Conservation (phyloP, 2,113 vertebrate genomes). For the Misgurnus anguillicaudatus region DNA sequence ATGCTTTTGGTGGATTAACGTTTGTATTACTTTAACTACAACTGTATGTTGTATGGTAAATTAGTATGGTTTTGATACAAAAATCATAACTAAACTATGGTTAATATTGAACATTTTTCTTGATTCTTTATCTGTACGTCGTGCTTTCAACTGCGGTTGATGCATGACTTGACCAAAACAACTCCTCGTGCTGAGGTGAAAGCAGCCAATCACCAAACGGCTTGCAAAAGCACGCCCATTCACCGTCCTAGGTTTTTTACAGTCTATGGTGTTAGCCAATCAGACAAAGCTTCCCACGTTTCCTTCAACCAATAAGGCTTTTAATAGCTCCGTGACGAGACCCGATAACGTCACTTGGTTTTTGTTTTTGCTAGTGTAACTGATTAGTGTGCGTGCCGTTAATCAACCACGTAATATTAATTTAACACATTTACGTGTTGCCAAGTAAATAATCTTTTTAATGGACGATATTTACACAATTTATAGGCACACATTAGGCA, state of each 20-base stretch:
- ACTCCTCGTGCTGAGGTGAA: slow-evolving; percentile 23
- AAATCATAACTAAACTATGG: too few species aligned
- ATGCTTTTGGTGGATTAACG: too few species aligned
- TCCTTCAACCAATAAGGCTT: background rate
- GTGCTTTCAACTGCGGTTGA: background rate
- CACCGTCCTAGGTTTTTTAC: too few species aligned
- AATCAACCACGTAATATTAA: background rate
- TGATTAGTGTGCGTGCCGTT: background rate
- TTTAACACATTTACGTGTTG: background rate
- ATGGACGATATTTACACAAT: too few species aligned
- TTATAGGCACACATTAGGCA: background rate
- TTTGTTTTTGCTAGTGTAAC: background rate
- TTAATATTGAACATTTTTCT: too few species aligned
- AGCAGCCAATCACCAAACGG: background rate
- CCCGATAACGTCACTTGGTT: background rate
- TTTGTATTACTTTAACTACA: too few species aligned
- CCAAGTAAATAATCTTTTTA: background rate
- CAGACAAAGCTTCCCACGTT: background rate
- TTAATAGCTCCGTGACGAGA: background rate
- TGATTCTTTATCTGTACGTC: too few species aligned
- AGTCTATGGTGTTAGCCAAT: slow-evolving; percentile 13
- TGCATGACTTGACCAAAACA: background rate
- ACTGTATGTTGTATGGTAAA: too few species aligned
- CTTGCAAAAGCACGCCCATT: background rate
- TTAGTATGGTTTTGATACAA: too few species aligned